Base-by-base conservation (phyloP, 30 jellyfish, hydroid and myxozoan genomes). In the Pseudorhiza aurosa region DNA sequence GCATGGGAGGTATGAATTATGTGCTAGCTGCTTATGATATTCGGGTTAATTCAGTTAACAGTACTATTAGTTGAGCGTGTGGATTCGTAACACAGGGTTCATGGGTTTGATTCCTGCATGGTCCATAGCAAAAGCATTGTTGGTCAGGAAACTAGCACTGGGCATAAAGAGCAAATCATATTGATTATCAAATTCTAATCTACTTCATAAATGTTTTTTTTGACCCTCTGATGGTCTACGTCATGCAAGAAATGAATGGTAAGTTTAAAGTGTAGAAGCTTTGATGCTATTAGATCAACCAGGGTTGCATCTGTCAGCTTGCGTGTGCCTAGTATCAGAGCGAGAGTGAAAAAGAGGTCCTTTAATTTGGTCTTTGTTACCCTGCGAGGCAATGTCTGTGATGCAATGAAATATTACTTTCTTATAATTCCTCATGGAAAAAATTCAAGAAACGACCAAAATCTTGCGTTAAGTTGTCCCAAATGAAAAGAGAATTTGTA, bases 181-280 rank as follows among this genome's bases (percentile, higher is more conserved):
- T n/a, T n/a, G n/a, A n/a, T n/a, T n/a, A n/a, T n/a, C n/a, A n/a
- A n/a, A n/a, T n/a, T n/a, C n/a, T n/a, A n/a, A n/a, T n/a, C n/a
- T n/a, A n/a, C n/a, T n/a, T n/a, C n/a, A n/a, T n/a, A n/a, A n/a
- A n/a, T n/a, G n/a, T n/a, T n/a, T n/a, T n/a, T n/a, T n/a, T n/a
- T n/a, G n/a, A n/a, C n/a, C 63, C 63, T 29, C 22, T 29, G 63
- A 49, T 49, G 63, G 63, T 49, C 63, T 49, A 2, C 63, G 22
- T 49, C 63, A 49, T 49, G 22, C 63, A 49, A 49, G 70, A 56
- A 56, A 56, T 17, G 70, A 56, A 56, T 56, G 29, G 60, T 27
- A 65, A 65, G 60, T 65, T n/a, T 65, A 27, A 63, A 32, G 60
- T 7, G 60, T 32, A 65, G 60, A 65, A 40, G 60, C 79, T 63